Evolutionary conservation across 2,888 invertebrate species (phyloP).

Genomic region (Agrotis ipsilon): DNA sequence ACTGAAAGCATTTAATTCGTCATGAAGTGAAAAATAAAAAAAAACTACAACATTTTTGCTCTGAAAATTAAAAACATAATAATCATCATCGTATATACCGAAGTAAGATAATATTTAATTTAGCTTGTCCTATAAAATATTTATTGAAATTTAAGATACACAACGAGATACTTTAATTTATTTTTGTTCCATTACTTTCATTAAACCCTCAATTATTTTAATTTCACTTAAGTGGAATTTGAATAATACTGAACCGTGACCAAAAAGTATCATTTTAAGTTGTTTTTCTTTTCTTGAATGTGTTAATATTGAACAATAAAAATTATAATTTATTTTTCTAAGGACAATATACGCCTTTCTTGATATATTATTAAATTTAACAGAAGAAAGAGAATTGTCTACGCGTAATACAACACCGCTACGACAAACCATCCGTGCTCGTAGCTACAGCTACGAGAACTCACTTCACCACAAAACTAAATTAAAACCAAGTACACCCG

Average conservation of each 20-base stretch:
- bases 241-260: background rate
- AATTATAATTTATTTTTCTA: background rate
- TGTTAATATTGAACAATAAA: background rate
- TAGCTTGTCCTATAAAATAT: background rate
- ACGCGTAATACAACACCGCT: conserved; percentile 1
- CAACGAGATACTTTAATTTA: background rate
- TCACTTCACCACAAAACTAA: background rate
- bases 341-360: background rate
- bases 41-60: too few relatives aligned
- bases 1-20: too few relatives aligned
- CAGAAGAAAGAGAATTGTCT: background rate
- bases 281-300: background rate
- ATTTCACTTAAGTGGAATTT: background rate
- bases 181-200: background rate
- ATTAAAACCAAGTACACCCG: background rate
- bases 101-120: background rate
- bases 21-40: too few relatives aligned
- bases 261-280: background rate
- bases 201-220: background rate
- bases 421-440: background rate
- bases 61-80: too few relatives aligned
- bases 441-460: background rate
- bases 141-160: background rate
- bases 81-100: background rate
- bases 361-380: background rate